Evolutionary conservation across 2,113 vertebrate genomes (phyloP).

Genomic region (Lates calcarifer): DNA sequence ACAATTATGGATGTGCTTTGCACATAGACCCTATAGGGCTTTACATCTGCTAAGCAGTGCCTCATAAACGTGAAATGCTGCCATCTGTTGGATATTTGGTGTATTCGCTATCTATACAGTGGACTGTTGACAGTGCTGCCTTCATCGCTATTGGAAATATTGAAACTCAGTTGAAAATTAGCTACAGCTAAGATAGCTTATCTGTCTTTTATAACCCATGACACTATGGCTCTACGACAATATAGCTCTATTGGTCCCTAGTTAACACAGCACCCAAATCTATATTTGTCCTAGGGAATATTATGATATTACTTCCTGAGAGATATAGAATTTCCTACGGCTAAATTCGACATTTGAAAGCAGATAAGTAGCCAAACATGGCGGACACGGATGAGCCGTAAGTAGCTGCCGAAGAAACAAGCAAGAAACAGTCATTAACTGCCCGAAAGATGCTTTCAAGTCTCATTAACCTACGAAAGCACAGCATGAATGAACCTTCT

Average conservation of each 20-base stretch:
- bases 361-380: slow-evolving; percentile 81
- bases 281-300: rapidly evolving
- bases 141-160: slow-evolving; percentile 7
- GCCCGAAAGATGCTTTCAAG: slow-evolving; percentile 69
- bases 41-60: too few species aligned
- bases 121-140: slow-evolving; percentile 56
- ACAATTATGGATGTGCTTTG: background rate
- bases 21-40: too few species aligned
- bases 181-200: too few species aligned
- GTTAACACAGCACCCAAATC: rapidly evolving
- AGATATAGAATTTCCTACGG: slow-evolving; percentile 5
- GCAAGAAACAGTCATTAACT: slow-evolving; percentile 58
- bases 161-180: rapidly evolving
- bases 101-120: slow-evolving; percentile 2
- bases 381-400: slow-evolving; percentile 94
- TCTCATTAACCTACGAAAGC: slow-evolving; percentile 67
- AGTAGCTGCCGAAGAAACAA: slow-evolving; percentile 82
- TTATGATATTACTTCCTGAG: rapidly evolving
- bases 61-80: slow-evolving; percentile 38
- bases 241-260: rapidly evolving
- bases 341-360: slow-evolving; percentile 14
- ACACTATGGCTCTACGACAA: rapidly evolving
- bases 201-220: background rate
- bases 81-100: slow-evolving; percentile 49
- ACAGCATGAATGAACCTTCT: slow-evolving; percentile 90